Evolutionary conservation across 2,797 vertebrate species (phyloP).

Genomic region (Pteropus rufus): DNA sequence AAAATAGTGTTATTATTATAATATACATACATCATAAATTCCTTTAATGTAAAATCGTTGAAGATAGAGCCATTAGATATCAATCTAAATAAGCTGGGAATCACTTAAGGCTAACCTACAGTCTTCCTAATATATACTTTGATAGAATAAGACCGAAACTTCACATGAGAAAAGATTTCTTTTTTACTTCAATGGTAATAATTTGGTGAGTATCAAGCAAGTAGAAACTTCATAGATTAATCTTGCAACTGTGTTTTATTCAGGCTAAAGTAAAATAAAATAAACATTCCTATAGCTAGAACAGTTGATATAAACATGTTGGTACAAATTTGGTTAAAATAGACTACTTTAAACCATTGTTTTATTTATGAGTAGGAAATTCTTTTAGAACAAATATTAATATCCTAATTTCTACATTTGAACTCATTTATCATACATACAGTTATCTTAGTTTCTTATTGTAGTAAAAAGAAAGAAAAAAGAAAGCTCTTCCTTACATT

Average conservation of each 20-base stretch:
- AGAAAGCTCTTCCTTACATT: background rate
- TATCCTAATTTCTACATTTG: background rate
- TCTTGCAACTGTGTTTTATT: background rate
- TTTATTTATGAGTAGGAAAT: background rate
- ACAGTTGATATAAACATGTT: background rate
- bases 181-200: background rate
- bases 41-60: background rate
- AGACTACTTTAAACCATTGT: background rate
- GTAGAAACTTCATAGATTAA: background rate
- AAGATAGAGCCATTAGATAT: background rate
- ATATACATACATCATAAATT: background rate
- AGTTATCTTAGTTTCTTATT: constrained; percentile 26
- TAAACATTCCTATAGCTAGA: background rate
- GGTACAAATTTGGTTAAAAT: background rate
- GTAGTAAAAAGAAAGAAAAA: constrained; percentile 9
- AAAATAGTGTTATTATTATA: background rate
- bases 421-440: background rate
- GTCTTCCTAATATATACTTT: background rate
- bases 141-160: background rate
- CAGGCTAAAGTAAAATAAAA: background rate
- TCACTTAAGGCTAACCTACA: background rate
- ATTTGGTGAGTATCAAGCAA: background rate
- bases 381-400: background rate
- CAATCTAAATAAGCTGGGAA: background rate
- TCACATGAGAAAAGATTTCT: background rate